A percentile compares a stretch with the other conserved stretches of the same genome.
phyloP scores from a whole-genome alignment of 1,140 invertebrate species.

The Steinernema feltiae region DNA sequence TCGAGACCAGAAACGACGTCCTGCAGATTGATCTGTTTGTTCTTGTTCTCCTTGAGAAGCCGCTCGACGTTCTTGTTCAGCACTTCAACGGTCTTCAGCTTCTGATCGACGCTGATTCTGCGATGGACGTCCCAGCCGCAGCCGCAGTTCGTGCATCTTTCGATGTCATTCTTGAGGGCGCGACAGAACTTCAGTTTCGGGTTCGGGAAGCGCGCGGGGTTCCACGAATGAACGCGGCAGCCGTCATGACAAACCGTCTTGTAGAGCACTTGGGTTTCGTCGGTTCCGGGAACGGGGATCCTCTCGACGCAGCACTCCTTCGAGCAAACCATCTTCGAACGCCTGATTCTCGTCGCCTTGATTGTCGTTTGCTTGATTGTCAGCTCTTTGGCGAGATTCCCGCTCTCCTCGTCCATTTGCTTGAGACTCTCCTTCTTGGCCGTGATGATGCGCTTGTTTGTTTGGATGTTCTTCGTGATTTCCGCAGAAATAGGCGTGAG shows the following conservation, averaged over 20 bases:
- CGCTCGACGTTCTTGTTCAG: no score
- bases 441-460: slow-evolving; percentile 11
- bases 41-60: slow-evolving; percentile 20
- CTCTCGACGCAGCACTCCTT: not conserved
- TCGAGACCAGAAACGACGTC: not conserved
- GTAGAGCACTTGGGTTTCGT: not conserved
- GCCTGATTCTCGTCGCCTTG: not conserved
- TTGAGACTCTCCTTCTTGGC: not conserved
- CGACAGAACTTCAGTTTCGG: not conserved
- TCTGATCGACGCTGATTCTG: not conserved
- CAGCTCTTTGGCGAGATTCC: not conserved
- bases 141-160: slow-evolving; percentile 10
- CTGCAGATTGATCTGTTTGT: not conserved
- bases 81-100: not conserved
- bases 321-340: slow-evolving; percentile 29
- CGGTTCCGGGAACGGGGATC: not conserved
- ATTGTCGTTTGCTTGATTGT: not conserved
- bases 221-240: not conserved
- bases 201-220: not conserved
- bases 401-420: not conserved
- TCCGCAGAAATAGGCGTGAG: slow-evolving; percentile 28
- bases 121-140: not conserved
- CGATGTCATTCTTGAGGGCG: not conserved
- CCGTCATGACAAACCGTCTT: not conserved
- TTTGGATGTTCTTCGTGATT: slow-evolving; percentile 34